Percentiles rank a stretch among this genome's conserved stretches.
These are phyloP conservation scores for Poecilia picta DNA, from an alignment of 2,797 vertebrate species.

Conservation along the genomic window DNA sequence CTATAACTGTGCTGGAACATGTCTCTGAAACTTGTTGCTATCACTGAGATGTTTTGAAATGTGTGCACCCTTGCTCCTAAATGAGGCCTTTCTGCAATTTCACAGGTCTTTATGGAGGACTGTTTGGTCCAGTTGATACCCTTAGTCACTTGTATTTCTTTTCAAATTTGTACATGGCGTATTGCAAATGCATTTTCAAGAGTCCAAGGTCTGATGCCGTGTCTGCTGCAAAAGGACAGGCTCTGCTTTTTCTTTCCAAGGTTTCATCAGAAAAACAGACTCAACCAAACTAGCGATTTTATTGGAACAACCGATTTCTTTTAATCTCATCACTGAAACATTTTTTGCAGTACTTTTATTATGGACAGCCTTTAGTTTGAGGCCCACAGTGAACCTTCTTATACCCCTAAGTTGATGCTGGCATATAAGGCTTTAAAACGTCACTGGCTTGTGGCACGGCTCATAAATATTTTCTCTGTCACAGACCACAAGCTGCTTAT, in stretches of 20 bases:
- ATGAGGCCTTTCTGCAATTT: conserved; percentile 39
- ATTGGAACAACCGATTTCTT: background rate
- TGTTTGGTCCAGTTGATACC: conserved; percentile 30
- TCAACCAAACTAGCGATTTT: background rate
- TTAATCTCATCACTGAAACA: background rate
- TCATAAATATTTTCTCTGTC: conserved; percentile 16
- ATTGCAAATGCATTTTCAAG: conserved; percentile 19
- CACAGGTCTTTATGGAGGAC: conserved; percentile 5
- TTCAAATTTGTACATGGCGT: conserved; percentile 15
- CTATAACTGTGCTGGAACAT: conserved; percentile 3
- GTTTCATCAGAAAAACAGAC: conserved; percentile 6
- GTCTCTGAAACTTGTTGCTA: conserved; percentile 14
- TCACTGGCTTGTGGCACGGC: background rate
- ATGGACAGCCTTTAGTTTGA: conserved; percentile 10
- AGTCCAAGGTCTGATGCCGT: conserved; percentile 42
- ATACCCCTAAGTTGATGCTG: background rate
- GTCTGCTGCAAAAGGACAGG: conserved; percentile 6
- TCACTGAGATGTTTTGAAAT: conserved; percentile 37
- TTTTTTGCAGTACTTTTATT: conserved; percentile 1
- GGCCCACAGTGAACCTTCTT: background rate
- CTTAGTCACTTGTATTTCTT: conserved; percentile 26
- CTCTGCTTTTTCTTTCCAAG: conserved; percentile 19
- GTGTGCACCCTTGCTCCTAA: conserved; percentile 16
- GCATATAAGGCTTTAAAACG: conserved; percentile 12
- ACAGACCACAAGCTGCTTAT: conserved; percentile 13